Evolutionary conservation across 2,113 vertebrate species (phyloP).

Genomic region (Rattus rattus): DNA sequence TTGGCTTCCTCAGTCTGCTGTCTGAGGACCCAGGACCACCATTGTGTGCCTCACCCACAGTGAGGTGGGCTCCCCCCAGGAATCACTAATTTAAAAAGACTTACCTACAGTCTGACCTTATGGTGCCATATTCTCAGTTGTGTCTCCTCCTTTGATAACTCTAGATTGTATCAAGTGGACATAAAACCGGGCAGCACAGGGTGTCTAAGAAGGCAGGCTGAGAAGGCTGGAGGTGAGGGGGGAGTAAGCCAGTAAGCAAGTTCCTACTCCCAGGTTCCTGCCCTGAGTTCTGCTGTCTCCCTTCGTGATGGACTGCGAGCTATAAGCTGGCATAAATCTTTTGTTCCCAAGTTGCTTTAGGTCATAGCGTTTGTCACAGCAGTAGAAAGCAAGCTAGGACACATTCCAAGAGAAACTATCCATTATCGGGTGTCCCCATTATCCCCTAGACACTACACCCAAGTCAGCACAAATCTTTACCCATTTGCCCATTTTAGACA

Average conservation of each 20-base stretch:
- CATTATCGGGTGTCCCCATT: background rate
- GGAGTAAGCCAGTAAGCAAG: background rate
- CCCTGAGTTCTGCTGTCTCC: background rate
- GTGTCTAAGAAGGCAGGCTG: background rate
- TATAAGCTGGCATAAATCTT: background rate
- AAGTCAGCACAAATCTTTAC: background rate
- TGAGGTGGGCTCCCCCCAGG: background rate
- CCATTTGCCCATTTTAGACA: background rate
- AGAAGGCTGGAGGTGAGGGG: background rate
- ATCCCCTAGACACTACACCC: background rate
- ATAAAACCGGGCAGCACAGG: background rate
- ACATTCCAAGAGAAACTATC: background rate
- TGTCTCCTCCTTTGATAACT: background rate
- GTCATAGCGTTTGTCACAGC: background rate
- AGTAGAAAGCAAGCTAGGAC: background rate
- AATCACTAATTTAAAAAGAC: background rate
- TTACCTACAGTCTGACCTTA: background rate
- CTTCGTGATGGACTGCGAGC: background rate
- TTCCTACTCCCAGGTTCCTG: background rate
- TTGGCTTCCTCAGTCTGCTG: background rate
- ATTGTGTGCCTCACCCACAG: background rate
- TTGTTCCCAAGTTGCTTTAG: background rate
- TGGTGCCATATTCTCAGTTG: background rate
- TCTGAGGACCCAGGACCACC: background rate
- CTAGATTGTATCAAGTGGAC: background rate